Evolutionary conservation across 2,888 invertebrate genomes (phyloP).

Genomic region (Coleophora flavipennella): DNA sequence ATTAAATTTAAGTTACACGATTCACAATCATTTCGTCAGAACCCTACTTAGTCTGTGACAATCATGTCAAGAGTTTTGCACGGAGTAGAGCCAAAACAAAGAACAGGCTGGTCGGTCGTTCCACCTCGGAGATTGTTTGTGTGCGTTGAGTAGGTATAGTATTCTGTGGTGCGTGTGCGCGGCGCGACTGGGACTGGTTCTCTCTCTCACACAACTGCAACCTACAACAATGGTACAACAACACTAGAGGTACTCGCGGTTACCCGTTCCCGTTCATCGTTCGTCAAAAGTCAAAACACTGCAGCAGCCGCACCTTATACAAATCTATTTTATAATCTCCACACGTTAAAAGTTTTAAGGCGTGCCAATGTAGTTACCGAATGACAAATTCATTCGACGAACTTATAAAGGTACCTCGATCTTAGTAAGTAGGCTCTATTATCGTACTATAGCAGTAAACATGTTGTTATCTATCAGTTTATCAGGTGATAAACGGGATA

Average conservation of each 20-base stretch:
- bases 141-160: constrained; percentile 19
- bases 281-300: too few relatives aligned
- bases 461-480: constrained; percentile 44
- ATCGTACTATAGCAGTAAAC: constrained; percentile 25
- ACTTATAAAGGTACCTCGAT: too few relatives aligned
- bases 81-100: constrained; percentile 51
- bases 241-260: too few relatives aligned
- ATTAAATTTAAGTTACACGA: constrained; percentile 7
- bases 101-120: constrained; percentile 53
- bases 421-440: too few relatives aligned
- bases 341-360: too few relatives aligned
- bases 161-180: not conserved
- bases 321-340: not conserved
- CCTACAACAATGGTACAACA: too few relatives aligned
- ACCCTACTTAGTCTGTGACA: too few relatives aligned
- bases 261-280: too few relatives aligned
- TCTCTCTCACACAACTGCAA: too few relatives aligned
- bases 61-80: constrained; percentile 55
- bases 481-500: constrained; percentile 22
- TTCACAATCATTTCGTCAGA: too few relatives aligned
- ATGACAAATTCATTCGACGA: constrained; percentile 23
- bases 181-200: constrained; percentile 14
- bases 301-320: not conserved
- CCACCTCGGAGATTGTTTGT: constrained; percentile 58
- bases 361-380: too few relatives aligned